A percentile compares a stretch with the other conserved stretches of the same genome.
Conservation (phyloP, 2,888 invertebrate genomes). For the Sympetrum striolatum region DNA sequence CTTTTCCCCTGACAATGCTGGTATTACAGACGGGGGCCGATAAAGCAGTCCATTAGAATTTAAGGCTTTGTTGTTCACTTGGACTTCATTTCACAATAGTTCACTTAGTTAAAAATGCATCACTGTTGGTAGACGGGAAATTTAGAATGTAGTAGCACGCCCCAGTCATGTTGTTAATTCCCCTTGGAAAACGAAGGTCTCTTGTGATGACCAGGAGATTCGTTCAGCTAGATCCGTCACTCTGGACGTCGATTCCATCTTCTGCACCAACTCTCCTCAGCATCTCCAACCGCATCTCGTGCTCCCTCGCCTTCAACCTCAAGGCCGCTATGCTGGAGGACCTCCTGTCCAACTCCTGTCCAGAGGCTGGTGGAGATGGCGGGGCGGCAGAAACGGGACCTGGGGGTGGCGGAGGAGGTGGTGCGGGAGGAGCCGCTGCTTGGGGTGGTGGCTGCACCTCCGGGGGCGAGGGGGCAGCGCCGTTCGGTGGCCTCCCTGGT, state of each 20-base stretch:
- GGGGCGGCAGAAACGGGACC: slow-evolving; percentile 13
- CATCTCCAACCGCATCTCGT: slow-evolving; percentile 84
- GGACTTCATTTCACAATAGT: no score
- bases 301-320: slow-evolving; percentile 86
- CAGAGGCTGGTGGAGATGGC: slow-evolving; percentile 52
- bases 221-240: slow-evolving; percentile 79
- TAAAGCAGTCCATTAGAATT: no score
- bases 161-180: no score
- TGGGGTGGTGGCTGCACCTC: slow-evolving; percentile 49
- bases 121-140: no score
- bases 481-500: slow-evolving; percentile 49
- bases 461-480: slow-evolving; percentile 51
- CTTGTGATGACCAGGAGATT: background rate
- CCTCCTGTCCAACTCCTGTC: slow-evolving; percentile 79
- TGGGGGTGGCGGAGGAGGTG: slow-evolving; percentile 56
- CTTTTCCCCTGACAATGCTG: no score
- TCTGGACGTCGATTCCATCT: slow-evolving; percentile 63
- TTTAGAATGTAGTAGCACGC: no score
- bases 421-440: slow-evolving; percentile 49
- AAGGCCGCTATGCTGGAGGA: slow-evolving; percentile 88
- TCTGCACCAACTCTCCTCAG: slow-evolving; percentile 66
- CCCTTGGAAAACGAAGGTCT: background rate
- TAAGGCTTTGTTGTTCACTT: no score
- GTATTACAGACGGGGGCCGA: no score
- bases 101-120: no score